These are phyloP conservation scores for Maconellicoccus hirsutus DNA, from an alignment of 1,140 invertebrate species.

Conservation along the genomic window DNA sequence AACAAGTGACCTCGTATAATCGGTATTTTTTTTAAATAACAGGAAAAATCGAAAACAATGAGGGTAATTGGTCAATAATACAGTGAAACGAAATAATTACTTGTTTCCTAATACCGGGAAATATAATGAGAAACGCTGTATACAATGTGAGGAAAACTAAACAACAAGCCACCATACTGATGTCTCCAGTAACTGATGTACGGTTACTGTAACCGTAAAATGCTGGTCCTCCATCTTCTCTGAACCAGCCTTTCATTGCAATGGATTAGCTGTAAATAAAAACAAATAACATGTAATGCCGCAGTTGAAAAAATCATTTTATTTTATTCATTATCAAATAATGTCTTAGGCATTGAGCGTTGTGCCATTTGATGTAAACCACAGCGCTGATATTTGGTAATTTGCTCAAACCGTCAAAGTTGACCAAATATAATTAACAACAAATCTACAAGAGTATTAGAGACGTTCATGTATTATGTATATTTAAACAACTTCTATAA, in stretches of 20 bases:
- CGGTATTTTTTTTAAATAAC: too few species aligned
- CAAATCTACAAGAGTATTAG: too few species aligned
- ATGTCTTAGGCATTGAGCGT: too few species aligned
- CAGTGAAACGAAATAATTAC: constrained; percentile 39
- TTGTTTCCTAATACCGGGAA: constrained; percentile 90
- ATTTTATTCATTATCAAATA: neutral
- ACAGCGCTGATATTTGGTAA: too few species aligned
- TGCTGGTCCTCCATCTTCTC: constrained; percentile 81
- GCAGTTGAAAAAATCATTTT: neutral
- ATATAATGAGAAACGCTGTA: constrained; percentile 81
- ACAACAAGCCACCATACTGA: constrained; percentile 69
- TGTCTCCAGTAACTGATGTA: constrained; percentile 83
- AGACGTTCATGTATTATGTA: too few species aligned
- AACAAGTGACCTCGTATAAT: too few species aligned
- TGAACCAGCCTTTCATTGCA: constrained; percentile 49
- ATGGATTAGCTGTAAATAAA: neutral
- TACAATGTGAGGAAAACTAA: constrained; percentile 80
- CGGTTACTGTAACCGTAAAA: constrained; percentile 84
- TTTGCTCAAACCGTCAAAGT: too few species aligned
- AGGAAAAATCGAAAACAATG: neutral
- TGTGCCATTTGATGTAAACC: too few species aligned
- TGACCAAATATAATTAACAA: too few species aligned
- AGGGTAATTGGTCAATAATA: neutral
- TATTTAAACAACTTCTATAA: too few species aligned
- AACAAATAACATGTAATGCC: neutral